Base-by-base conservation (phyloP, 2,888 invertebrate species). In the Athalia rosae region DNA sequence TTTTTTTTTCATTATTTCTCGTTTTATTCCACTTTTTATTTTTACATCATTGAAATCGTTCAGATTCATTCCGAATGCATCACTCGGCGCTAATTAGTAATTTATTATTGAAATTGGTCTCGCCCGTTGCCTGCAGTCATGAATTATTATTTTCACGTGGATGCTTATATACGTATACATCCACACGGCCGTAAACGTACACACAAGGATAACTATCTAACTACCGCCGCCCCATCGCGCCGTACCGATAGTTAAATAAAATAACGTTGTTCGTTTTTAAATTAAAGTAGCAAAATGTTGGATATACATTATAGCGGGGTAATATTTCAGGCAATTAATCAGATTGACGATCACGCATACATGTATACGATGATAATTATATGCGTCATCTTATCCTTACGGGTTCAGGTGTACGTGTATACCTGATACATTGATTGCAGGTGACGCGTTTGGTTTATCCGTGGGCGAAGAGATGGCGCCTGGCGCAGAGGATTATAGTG, bases 401-500 rank as follows among this genome's bases (percentile, higher is more conserved):
- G 28, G 28, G 28, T 28, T 28, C 28, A 28, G 28, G 28, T 28
- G 53, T 59, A 63, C n/a, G n/a, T n/a, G n/a, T 41, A 9, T 45
- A 41, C 47, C 2, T 74, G 61, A 74, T 41, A 28, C 74, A 74
- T 74, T 74, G 74, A 74, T 74, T 74, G 48, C 74, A 74, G 74
- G 74, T 74, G 74, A 48, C 61, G 48, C 41, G 4, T 47, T 50
- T 62, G 74, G 74, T 74, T 74, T 62, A 45, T 28, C 74, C 74
- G 61, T 62, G 48, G 61, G 74, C 74, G 48, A 74, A 74, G 74
- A 74, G 74, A 74, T 74, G 74, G 74, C 74, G 74, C 61, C 74
- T 74, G 61, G 50, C 28, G 28, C 28, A 28, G 28, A 28, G 28
- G 28, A 28, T 28, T 28, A 28, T 28, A 47, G 71, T 74, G 74